Evolutionary conservation across 1,140 invertebrate genomes (phyloP).

Genomic region (Megathymus violae): DNA sequence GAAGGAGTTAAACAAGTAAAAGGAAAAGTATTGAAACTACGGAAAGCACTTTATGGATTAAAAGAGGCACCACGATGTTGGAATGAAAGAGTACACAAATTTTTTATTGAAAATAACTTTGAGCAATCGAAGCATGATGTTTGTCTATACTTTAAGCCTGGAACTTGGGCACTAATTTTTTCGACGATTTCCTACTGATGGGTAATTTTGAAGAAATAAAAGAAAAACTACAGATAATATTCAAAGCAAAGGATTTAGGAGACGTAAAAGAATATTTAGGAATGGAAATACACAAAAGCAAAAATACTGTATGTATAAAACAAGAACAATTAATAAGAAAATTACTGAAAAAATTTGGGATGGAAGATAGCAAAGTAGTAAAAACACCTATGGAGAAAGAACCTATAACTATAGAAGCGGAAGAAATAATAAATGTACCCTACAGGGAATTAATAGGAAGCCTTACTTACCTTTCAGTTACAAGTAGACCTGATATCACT

Average conservation of each 20-base stretch:
- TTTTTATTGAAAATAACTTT: slow-evolving; percentile 31
- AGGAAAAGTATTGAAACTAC: slow-evolving; percentile 36
- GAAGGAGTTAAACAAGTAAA: slow-evolving; percentile 30
- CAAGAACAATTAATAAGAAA: too few species aligned
- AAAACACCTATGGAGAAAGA: too few species aligned
- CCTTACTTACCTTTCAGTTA: too few species aligned
- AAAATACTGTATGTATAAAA: too few species aligned
- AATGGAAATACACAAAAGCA: too few species aligned
- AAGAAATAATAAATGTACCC: too few species aligned
- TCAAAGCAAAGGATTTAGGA: slow-evolving; percentile 40
- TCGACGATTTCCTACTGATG: slow-evolving; percentile 38
- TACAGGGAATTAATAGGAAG: too few species aligned
- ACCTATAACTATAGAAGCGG: too few species aligned
- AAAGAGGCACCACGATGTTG: slow-evolving; percentile 38
- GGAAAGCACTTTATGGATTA: slow-evolving; percentile 38
- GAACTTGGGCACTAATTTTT: slow-evolving; percentile 35
- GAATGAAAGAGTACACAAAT: slow-evolving; percentile 34
- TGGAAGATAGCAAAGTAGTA: too few species aligned
- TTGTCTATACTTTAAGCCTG: slow-evolving; percentile 38
- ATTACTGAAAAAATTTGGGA: too few species aligned
- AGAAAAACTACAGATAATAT: slow-evolving; percentile 33
- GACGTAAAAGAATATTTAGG: slow-evolving; percentile 33
- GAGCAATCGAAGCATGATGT: slow-evolving; percentile 36
- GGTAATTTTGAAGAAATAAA: slow-evolving; percentile 18
- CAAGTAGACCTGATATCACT: too few species aligned